phyloP scores from a whole-genome alignment of 2,113 vertebrate genomes.

The Rhea pennata region DNA sequence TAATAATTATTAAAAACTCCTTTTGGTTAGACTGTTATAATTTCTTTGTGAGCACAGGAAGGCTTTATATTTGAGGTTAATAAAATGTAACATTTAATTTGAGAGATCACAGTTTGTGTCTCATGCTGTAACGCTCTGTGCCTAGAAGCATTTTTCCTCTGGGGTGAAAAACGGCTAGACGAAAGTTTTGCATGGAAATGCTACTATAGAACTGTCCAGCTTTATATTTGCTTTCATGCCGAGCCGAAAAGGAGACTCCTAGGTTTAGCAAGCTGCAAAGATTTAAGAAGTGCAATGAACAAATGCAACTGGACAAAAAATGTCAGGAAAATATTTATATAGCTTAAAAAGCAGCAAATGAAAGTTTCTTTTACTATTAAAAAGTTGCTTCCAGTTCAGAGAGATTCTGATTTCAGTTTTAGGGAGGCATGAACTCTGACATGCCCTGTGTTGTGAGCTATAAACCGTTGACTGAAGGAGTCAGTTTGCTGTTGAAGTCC shows the following conservation, averaged over 20 bases:
- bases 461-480: background rate
- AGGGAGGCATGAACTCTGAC: background rate
- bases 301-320: background rate
- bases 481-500: background rate
- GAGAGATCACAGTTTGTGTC: conserved; percentile 50
- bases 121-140: conserved; percentile 31
- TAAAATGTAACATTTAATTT: conserved; percentile 36
- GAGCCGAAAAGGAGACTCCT: background rate
- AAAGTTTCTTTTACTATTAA: background rate
- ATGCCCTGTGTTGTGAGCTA: background rate
- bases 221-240: background rate
- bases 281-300: background rate
- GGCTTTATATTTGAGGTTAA: conserved; percentile 61
- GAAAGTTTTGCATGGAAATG: background rate
- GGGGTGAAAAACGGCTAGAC: conserved; percentile 2
- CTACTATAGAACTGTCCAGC: background rate
- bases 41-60: conserved; percentile 6
- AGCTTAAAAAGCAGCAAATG: background rate
- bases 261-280: background rate
- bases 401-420: background rate
- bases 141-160: conserved; percentile 45
- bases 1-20: conserved; percentile 19
- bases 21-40: background rate
- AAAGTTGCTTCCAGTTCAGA: background rate
- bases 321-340: background rate